These are phyloP conservation scores for Pararge aegeria DNA, from an alignment of 1,140 invertebrate species.

Conservation along the genomic window DNA sequence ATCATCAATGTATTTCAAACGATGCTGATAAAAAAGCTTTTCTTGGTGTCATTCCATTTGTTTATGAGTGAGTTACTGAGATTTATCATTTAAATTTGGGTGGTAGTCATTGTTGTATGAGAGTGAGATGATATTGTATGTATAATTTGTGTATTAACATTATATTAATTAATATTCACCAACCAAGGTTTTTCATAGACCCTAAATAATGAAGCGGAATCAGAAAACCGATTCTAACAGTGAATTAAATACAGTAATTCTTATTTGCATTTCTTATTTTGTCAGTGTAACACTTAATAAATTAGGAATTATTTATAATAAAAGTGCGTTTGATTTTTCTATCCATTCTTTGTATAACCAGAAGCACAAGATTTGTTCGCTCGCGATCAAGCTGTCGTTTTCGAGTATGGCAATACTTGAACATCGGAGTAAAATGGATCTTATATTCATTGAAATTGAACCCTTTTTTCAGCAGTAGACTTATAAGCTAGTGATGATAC, in stretches of 20 bases:
- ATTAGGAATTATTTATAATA: slow-evolving; percentile 71
- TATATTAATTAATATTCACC: background rate
- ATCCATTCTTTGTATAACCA: no score
- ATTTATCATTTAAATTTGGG: slow-evolving; percentile 15
- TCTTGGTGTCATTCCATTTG: slow-evolving; percentile 20
- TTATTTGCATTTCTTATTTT: slow-evolving; percentile 68
- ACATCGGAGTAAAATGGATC: no score
- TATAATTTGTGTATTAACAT: slow-evolving; percentile 7
- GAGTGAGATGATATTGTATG: slow-evolving; percentile 11
- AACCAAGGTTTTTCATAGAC: slow-evolving; percentile 9
- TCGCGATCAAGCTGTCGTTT: no score
- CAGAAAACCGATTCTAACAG: slow-evolving; percentile 24
- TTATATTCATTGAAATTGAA: no score
- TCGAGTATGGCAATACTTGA: no score
- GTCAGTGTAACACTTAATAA: slow-evolving; percentile 58
- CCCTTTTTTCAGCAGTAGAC: no score
- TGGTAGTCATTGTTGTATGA: slow-evolving; percentile 22
- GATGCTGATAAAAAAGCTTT: background rate
- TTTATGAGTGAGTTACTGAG: slow-evolving; percentile 18
- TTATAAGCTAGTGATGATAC: no score
- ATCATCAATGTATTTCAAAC: background rate
- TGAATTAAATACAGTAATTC: slow-evolving; percentile 71
- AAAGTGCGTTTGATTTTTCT: slow-evolving; percentile 40
- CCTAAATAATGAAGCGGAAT: no score
- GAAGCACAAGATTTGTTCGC: no score